A percentile compares a stretch with the other conserved stretches of the same genome.
Conservation (phyloP, 2,888 invertebrate species). For the Drosophila tanythrix region DNA sequence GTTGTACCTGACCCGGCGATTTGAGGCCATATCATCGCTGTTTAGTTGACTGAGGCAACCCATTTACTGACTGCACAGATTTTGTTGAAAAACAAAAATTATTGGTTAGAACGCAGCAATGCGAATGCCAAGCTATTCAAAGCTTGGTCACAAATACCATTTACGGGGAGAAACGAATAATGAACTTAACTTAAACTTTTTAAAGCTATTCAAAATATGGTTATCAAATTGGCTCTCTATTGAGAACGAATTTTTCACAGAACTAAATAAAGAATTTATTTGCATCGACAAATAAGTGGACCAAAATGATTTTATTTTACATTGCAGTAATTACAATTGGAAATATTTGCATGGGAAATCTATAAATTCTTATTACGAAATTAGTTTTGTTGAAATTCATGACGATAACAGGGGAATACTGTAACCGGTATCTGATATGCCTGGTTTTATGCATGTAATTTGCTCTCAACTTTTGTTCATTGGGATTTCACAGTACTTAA, state of each 20-base stretch:
- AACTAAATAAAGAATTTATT: neutral
- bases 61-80: neutral
- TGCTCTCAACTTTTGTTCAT: neutral
- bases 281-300: neutral
- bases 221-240: neutral
- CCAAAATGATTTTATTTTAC: neutral
- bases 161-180: neutral
- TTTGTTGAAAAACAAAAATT: neutral
- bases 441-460: neutral
- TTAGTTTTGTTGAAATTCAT: neutral
- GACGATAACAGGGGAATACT: neutral
- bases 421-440: neutral
- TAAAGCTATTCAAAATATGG: neutral
- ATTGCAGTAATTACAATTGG: neutral
- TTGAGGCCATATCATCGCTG: neutral
- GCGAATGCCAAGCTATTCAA: neutral
- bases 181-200: neutral
- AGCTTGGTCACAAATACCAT: neutral
- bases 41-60: neutral
- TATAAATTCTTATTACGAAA: neutral
- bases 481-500: neutral
- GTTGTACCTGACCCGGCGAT: too few relatives aligned
- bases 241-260: neutral
- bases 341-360: neutral
- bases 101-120: neutral